Evolutionary conservation across 2,888 invertebrate genomes (phyloP), one percentile per base, ranked within the genome.

Genomic region (Microctonus hyperodae): DNA sequence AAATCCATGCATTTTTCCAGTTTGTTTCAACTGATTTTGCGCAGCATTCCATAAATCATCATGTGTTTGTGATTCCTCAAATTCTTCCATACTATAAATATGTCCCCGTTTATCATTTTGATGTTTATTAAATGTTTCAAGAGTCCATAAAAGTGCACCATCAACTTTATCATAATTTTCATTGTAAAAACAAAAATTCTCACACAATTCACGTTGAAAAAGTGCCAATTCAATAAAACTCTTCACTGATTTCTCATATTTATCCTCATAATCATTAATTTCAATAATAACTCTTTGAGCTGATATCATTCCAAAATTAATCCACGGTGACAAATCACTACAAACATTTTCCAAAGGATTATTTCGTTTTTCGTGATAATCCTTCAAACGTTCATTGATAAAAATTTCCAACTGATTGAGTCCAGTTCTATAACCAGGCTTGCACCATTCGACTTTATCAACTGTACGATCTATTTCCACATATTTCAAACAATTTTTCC

Each of bases 1-100:
- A 79, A 94, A 97, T 0, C 96, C 95, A 81, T 97, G 96, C 88
- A 95, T 93, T 86, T 96, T 96, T n/a, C 95, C 96, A 77, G 92
- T 92, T 48, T 85, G 86, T 0, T 90, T 87, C 74, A 96, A 83
- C 77, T 97, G 96, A 50, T 91, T 84, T 82, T 95, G 96, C 0
- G 95, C 93, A 0, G 95, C 91, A 85, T 96, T 96, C 96, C 96
- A 96, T 11, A 96, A 86, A 75, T 93, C 92, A 81, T 96, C 96
- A 79, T 95, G 92, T 0, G 96, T 96, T 71, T 88, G 85, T 0
- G 90, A 88, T 23, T 89, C 85, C 69, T 92, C 90, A 1, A 96
- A 85, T 78, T 95, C 88, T 25, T 91, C 88, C 35, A 88, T 83
- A 0, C 88, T 89, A 83, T 96, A 96, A 48, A 92, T 79, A 78